phyloP scores from a whole-genome alignment of 2,797 vertebrate genomes.

The Pseudochromis fuscus region DNA sequence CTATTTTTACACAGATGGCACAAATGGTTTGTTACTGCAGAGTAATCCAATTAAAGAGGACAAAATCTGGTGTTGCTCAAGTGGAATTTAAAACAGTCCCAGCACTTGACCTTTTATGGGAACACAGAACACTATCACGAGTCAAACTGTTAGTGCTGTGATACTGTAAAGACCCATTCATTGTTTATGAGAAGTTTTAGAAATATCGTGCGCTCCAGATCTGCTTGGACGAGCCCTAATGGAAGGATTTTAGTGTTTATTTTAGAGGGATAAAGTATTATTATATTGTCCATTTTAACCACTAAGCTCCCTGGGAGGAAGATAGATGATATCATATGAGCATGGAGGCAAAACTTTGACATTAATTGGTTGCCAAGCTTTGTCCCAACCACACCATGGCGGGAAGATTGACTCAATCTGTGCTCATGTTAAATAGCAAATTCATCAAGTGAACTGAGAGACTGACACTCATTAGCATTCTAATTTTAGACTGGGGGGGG shows the following conservation, averaged over 20 bases:
- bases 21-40: conserved; percentile 39
- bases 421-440: conserved; percentile 66
- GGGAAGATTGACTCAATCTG: conserved; percentile 51
- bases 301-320: conserved; percentile 6
- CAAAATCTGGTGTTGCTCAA: conserved; percentile 46
- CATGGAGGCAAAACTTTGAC: conserved; percentile 9
- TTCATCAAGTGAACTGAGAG: conserved; percentile 67
- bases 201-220: conserved; percentile 4
- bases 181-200: conserved; percentile 28
- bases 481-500: conserved; percentile 70
- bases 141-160: conserved; percentile 32
- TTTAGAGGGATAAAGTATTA: neutral
- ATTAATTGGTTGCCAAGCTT: conserved; percentile 34
- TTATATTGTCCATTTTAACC: conserved; percentile 20
- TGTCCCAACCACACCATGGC: conserved; percentile 15
- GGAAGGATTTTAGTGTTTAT: neutral
- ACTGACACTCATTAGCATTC: conserved; percentile 69
- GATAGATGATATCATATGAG: conserved; percentile 20
- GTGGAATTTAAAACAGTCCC: conserved; percentile 55
- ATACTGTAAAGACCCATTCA: conserved; percentile 19
- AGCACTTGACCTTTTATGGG: conserved; percentile 42
- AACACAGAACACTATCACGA: conserved; percentile 34
- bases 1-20: conserved; percentile 56
- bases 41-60: conserved; percentile 52
- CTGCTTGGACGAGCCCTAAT: neutral